Percentiles rank a stretch among this genome's conserved stretches.
Evolutionary conservation across 2,797 vertebrate genomes (phyloP).

Genomic region (Karalla daura): DNA sequence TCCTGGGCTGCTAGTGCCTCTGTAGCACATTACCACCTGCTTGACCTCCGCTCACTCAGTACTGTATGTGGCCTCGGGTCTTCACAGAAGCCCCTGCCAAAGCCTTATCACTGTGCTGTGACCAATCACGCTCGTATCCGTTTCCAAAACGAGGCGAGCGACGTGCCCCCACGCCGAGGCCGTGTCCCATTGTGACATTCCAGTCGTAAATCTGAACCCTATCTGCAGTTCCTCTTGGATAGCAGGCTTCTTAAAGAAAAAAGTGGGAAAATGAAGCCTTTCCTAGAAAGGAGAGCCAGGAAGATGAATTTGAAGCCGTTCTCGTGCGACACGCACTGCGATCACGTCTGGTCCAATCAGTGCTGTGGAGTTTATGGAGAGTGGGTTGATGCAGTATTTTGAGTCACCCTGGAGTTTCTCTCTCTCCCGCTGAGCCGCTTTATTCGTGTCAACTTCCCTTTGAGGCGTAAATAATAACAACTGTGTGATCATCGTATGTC

Average conservation of each 20-base stretch:
- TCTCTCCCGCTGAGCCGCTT: too few species aligned
- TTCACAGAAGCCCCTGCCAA: not conserved
- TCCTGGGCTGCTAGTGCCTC: not conserved
- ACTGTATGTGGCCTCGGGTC: not conserved
- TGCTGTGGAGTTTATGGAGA: conserved; percentile 25
- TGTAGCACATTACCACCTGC: not conserved
- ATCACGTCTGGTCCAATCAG: conserved; percentile 15
- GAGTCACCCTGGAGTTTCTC: conserved; percentile 2
- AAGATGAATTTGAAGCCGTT: conserved; percentile 2
- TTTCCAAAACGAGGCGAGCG: not conserved
- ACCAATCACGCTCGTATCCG: conserved; percentile 3
- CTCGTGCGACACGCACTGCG: conserved; percentile 1
- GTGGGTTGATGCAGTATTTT: conserved; percentile 28
- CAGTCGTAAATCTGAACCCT: not conserved
- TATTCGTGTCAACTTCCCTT: conserved; percentile 35
- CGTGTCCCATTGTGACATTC: conserved; percentile 5
- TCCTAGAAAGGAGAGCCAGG: not conserved
- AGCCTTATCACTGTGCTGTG: conserved; percentile 6
- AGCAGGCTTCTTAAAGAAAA: not conserved
- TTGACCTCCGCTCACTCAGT: not conserved
- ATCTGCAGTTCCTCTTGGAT: not conserved
- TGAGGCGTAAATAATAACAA: conserved; percentile 31
- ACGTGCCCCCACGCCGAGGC: not conserved
- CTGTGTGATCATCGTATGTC: too few species aligned
- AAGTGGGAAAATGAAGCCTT: conserved; percentile 7